Evolutionary conservation across 1,140 invertebrate species (phyloP).

Genomic region (Papilio glaucus): DNA sequence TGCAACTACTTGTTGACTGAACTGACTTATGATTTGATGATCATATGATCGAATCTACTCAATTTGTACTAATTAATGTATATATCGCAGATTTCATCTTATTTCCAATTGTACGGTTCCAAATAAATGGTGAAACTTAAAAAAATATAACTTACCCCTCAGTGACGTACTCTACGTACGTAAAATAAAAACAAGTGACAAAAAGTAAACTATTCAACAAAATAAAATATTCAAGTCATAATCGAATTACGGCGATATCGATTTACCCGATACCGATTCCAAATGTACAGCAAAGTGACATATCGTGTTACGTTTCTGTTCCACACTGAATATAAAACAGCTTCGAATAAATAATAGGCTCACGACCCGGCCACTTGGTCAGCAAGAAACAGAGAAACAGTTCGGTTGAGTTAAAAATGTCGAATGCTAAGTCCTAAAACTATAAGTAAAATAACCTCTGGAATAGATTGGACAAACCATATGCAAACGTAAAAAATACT

Average conservation of each 20-base stretch:
- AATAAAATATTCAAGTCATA: conserved; percentile 30
- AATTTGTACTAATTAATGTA: too few species aligned
- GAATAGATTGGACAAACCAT: not conserved
- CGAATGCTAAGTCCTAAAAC: conserved; percentile 32
- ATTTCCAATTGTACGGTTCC: too few species aligned
- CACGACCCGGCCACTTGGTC: conserved; percentile 38
- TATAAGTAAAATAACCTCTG: conserved; percentile 33
- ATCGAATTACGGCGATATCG: conserved; percentile 27
- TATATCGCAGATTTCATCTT: too few species aligned
- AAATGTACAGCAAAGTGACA: conserved; percentile 25
- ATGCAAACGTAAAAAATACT: conserved; percentile 2
- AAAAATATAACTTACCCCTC: not conserved
- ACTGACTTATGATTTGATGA: too few species aligned
- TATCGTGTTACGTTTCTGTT: conserved; percentile 38
- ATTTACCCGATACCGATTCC: conserved; percentile 9
- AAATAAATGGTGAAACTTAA: too few species aligned
- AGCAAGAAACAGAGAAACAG: conserved; percentile 39
- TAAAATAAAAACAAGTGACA: not conserved
- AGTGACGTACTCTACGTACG: not conserved
- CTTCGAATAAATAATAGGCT: conserved; percentile 41
- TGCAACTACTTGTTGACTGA: too few species aligned
- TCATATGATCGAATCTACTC: too few species aligned
- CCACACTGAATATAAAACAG: conserved; percentile 42
- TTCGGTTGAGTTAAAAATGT: conserved; percentile 34
- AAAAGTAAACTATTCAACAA: conserved; percentile 7